Percentiles rank a stretch among this genome's conserved stretches.
Conservation (phyloP, 2,113 vertebrate species). For the Turdus rufiventris region DNA sequence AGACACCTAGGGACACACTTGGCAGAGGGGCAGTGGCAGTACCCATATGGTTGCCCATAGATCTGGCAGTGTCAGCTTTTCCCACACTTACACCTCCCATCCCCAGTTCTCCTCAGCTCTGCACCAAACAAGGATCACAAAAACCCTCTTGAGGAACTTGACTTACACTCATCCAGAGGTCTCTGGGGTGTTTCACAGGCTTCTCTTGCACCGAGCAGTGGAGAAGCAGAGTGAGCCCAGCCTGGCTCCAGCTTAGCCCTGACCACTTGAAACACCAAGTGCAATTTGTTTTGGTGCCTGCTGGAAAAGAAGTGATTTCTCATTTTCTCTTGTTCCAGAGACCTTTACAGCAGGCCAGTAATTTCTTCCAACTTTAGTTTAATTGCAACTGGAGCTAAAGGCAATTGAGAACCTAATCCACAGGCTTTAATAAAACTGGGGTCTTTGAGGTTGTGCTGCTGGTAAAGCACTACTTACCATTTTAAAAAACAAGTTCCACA, state of each 20-base stretch:
- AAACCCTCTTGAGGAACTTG: not conserved
- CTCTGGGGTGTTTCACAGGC: not conserved
- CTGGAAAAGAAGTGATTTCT: not conserved
- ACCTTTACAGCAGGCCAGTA: not conserved
- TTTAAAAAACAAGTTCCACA: not conserved
- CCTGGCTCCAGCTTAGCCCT: not conserved
- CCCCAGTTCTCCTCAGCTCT: not conserved
- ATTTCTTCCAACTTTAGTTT: slow-evolving; percentile 13
- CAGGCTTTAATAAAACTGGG: not conserved
- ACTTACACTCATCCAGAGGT: not conserved
- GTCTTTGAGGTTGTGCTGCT: not conserved
- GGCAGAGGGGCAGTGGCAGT: not conserved
- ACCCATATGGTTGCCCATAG: not conserved
- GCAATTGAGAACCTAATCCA: not conserved
- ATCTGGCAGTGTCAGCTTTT: not conserved
- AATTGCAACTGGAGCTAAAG: slow-evolving; percentile 7
- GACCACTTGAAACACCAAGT: not conserved
- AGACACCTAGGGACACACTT: not conserved
- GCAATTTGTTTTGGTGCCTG: not conserved
- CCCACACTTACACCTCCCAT: not conserved
- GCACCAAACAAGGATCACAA: not conserved
- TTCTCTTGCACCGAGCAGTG: not conserved
- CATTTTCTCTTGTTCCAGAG: slow-evolving; percentile 5
- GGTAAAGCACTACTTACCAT: not conserved
- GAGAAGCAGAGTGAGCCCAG: not conserved